Conservation (phyloP, 2,113 vertebrate genomes). For the Monopterus albus region DNA sequence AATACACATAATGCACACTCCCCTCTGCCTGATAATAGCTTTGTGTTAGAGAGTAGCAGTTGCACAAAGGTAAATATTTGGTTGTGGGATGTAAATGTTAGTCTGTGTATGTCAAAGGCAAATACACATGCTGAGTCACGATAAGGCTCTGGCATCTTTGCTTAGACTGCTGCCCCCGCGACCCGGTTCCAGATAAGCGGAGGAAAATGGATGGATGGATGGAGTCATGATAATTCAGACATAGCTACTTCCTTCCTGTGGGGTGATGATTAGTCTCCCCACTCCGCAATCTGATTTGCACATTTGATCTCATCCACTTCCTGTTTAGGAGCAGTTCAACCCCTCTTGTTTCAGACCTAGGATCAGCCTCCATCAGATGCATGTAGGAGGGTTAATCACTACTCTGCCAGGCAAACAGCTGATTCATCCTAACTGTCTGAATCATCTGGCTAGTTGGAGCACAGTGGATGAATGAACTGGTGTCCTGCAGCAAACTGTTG, state of each 20-base stretch:
- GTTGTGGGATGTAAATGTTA: constrained; percentile 76
- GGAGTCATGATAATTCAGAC: too few relatives aligned
- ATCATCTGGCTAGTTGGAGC: constrained; percentile 18
- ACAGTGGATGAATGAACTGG: constrained; percentile 10
- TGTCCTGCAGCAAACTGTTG: constrained; percentile 2
- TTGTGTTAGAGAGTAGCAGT: constrained; percentile 65
- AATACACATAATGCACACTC: constrained; percentile 55
- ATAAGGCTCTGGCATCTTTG: too few relatives aligned
- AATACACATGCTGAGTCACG: constrained; percentile 20
- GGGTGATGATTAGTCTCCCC: constrained; percentile 82
- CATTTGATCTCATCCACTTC: constrained; percentile 72
- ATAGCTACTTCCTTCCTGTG: constrained; percentile 81
- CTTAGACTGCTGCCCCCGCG: too few relatives aligned
- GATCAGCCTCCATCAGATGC: constrained; percentile 47
- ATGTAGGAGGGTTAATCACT: constrained; percentile 46
- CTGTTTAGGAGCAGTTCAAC: constrained; percentile 53
- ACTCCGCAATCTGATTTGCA: constrained; percentile 72
- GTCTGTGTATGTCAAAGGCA: constrained; percentile 68
- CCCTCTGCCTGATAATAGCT: constrained; percentile 63
- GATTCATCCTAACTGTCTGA: constrained; percentile 51
- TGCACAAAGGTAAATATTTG: constrained; percentile 79
- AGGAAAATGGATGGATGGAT: too few relatives aligned
- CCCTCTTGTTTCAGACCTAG: constrained; percentile 50
- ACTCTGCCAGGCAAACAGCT: constrained; percentile 23
- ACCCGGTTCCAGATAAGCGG: too few relatives aligned